Evolutionary conservation across 2,797 vertebrate species (phyloP).

Genomic region (Alfaro cultratus): DNA sequence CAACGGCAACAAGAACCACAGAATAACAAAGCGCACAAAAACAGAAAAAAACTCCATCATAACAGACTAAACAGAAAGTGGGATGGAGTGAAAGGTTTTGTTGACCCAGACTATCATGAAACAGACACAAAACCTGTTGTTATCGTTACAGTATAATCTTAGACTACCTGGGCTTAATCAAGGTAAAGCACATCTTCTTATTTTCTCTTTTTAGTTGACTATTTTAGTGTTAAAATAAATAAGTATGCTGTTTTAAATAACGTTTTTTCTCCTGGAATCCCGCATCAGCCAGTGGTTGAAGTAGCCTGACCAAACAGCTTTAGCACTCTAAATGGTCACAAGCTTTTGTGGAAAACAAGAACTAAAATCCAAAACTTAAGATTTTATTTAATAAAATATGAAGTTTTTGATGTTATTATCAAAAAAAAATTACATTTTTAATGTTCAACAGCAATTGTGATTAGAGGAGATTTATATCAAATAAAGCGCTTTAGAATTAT

Average conservation of each 20-base stretch:
- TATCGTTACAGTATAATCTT: slow-evolving; percentile 33
- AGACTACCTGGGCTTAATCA: slow-evolving; percentile 41
- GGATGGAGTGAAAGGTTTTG: slow-evolving; percentile 19
- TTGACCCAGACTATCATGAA: slow-evolving; percentile 47
- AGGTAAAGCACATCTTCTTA: slow-evolving; percentile 31
- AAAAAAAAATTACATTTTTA: background rate
- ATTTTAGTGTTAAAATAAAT: slow-evolving; percentile 17
- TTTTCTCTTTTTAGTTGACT: slow-evolving; percentile 29
- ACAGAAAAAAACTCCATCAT: slow-evolving; percentile 12
- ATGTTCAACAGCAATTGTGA: background rate
- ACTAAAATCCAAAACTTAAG: background rate
- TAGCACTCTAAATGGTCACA: slow-evolving; percentile 10
- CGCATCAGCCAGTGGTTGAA: slow-evolving; percentile 47
- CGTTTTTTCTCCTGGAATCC: slow-evolving; percentile 48
- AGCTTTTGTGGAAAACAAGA: background rate
- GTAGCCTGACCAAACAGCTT: slow-evolving; percentile 15
- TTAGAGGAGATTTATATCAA: background rate
- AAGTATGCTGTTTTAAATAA: slow-evolving; percentile 69
- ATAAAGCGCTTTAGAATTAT: background rate
- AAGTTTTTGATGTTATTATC: background rate
- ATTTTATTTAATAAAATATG: background rate
- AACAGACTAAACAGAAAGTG: slow-evolving; percentile 18
- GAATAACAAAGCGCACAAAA: background rate
- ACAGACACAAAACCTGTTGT: slow-evolving; percentile 25
- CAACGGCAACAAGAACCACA: slow-evolving; percentile 1